Evolutionary conservation across 2,888 invertebrate genomes (phyloP).

Genomic region (Troilus luridus): DNA sequence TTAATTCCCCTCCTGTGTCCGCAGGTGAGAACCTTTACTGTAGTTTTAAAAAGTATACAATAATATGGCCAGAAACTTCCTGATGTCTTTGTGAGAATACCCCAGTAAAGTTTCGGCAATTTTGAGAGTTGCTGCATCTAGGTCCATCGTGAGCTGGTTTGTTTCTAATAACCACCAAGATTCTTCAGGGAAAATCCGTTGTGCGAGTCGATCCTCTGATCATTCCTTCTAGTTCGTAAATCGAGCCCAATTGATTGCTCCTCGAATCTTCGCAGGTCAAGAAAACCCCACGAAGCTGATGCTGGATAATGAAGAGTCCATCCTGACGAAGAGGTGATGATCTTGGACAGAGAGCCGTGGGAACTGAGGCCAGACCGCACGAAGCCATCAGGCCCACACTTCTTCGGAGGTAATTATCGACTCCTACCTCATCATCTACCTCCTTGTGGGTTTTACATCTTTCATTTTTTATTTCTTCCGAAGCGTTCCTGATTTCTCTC

Average conservation of each 20-base stretch:
- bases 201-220: background rate
- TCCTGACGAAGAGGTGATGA: background rate
- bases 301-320: background rate
- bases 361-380: conserved; percentile 42
- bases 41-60: no score
- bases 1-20: no score
- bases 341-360: background rate
- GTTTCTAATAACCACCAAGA: no score
- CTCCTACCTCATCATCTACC: background rate
- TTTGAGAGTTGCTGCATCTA: no score
- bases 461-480: background rate
- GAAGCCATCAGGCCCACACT: conserved; percentile 22
- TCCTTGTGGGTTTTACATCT: conserved; percentile 44
- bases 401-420: conserved; percentile 1
- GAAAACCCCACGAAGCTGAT: background rate
- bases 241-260: background rate
- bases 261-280: background rate
- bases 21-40: no score
- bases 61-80: no score
- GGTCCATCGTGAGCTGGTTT: no score
- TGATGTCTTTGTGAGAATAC: no score
- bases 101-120: no score
- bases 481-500: conserved; percentile 5
- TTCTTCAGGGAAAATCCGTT: background rate
- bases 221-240: background rate